Conservation (phyloP, 2,113 vertebrate species). For the Myanophis thanlyinensis region DNA sequence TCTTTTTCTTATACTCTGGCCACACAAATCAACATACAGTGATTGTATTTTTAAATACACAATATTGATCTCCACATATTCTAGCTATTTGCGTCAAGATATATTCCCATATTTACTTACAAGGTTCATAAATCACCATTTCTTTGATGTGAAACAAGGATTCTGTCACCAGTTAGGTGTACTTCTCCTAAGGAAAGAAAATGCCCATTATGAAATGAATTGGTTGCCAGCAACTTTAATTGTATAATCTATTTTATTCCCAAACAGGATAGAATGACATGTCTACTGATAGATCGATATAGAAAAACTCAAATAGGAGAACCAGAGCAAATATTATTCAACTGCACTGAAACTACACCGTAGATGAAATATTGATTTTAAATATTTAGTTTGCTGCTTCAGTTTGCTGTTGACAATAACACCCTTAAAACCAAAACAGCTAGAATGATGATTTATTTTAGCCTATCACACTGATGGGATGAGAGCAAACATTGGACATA, state of each 20-base stretch:
- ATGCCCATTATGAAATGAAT: background rate
- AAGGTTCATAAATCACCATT: background rate
- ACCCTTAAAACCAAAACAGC: background rate
- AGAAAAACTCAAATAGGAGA: background rate
- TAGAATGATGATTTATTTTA: background rate
- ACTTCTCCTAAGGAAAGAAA: background rate
- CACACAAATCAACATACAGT: background rate
- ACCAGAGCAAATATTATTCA: background rate
- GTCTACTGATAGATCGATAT: background rate
- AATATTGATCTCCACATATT: background rate
- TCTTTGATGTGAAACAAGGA: background rate
- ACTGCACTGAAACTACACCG: background rate
- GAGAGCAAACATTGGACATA: background rate
- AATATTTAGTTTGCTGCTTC: too few species aligned
- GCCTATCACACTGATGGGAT: background rate
- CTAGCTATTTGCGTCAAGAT: background rate
- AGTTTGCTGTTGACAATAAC: background rate
- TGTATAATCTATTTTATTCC: background rate
- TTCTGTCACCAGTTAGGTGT: background rate
- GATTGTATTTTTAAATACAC: background rate
- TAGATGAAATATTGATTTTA: background rate
- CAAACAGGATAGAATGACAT: background rate
- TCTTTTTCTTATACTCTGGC: background rate
- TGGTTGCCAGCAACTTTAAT: background rate
- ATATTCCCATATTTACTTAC: background rate